Conservation (phyloP, 2,888 invertebrate genomes). For the Caenorhabditis parvicauda region DNA sequence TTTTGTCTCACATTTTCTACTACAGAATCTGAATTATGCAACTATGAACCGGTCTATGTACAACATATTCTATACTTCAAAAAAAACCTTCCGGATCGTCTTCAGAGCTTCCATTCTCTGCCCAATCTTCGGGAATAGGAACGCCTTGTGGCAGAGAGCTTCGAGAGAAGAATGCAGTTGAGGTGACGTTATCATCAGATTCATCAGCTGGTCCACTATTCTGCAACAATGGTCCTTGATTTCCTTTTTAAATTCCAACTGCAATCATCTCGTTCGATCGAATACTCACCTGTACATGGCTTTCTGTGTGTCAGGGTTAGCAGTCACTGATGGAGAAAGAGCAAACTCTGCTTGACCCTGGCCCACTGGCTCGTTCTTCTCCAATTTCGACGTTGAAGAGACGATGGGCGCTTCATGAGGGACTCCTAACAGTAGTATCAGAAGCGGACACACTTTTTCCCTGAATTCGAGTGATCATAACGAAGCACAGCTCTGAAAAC, state of each 20-base stretch:
- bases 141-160: conserved; percentile 45
- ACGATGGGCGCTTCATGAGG: conserved; percentile 22
- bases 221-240: conserved; percentile 21
- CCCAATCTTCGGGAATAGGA: conserved; percentile 43
- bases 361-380: conserved; percentile 31
- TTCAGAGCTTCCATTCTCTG: conserved; percentile 43
- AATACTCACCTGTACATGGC: conserved; percentile 51
- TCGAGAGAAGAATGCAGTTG: conserved; percentile 33
- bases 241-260: neutral
- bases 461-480: no score
- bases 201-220: conserved; percentile 53
- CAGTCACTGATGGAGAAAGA: conserved; percentile 39
- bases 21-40: no score
- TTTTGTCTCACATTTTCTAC: no score
- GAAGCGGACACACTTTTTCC: conserved; percentile 45
- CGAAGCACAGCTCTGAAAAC: no score
- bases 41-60: no score
- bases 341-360: conserved; percentile 47
- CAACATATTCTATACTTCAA: conserved; percentile 21
- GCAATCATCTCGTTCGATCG: neutral
- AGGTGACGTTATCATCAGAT: conserved; percentile 41
- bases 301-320: conserved; percentile 47
- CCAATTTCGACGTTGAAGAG: conserved; percentile 1
- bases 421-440: conserved; percentile 42
- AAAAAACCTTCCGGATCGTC: conserved; percentile 28